Base-by-base conservation (phyloP, 1,140 invertebrate genomes). In the Polypedilum pembai region DNA sequence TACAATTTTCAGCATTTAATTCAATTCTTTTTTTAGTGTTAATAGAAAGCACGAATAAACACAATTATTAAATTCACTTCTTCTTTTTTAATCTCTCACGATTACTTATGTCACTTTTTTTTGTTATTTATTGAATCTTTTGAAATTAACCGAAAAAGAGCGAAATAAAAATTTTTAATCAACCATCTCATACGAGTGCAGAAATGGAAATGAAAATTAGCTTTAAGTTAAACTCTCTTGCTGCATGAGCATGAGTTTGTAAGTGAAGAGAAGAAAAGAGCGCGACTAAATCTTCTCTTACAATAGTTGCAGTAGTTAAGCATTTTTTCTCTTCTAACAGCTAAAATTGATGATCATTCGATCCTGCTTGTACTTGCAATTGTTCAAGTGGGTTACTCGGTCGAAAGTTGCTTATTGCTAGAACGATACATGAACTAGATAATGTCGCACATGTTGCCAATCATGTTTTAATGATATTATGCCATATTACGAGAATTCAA, bases 121-220 rank as follows among this genome's bases (percentile, higher is more conserved):
- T 45, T 12, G 5, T 41, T 15, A 56, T n/a, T 1, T 56, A n/a
- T 56, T 56, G 12, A 56, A 15, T 56, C n/a, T 56, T 56, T 56
- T 15, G n/a, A n/a, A 15, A 45, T 45, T 56, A 4, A 4, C 45
- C 12, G 8, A 3, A 45, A 41, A 45, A 15, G 8, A n/a, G 12
- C 12, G 12, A 12, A 56, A 56, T n/a, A 45, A 45, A n/a, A 56
- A n/a, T 56, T 12, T 56, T 4, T 45, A 15, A 15, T 15, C 45
- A n/a, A 56, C 45, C 45, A 56, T n/a, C n/a, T 15, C 45, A 56
- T 56, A 15, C 45, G 45, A 56, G 45, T 56, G 45, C 45, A 56
- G 45, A 56, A 56, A 56, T 56, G 45, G 45, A 56, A 56, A 56
- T 56, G 12, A 56, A 56, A 56, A 56, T 56, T 56, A 56, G 45